Evolutionary conservation across 2,113 vertebrate species (phyloP).

Genomic region (Pipra filicauda): DNA sequence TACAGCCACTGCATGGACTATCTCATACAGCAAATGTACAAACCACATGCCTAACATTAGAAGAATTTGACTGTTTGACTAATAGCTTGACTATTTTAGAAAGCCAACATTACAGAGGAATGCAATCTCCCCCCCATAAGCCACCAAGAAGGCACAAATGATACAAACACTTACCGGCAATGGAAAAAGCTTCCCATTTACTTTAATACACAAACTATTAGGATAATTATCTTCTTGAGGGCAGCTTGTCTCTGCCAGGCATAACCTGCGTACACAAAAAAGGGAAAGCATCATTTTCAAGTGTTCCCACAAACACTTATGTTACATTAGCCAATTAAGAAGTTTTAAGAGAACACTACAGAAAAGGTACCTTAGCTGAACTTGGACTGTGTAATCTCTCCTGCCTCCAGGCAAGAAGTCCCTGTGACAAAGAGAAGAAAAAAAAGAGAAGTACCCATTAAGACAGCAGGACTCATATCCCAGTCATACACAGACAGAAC

Average conservation of each 20-base stretch:
- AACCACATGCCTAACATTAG: neutral
- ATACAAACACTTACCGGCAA: conserved; percentile 83
- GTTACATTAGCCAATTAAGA: neutral
- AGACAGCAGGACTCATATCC: neutral
- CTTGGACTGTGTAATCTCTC: conserved; percentile 96
- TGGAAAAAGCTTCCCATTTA: conserved; percentile 95
- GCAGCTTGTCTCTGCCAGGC: conserved; percentile 96
- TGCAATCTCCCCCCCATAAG: neutral
- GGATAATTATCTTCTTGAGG: conserved; percentile 97
- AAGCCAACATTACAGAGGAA: neutral
- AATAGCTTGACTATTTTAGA: neutral
- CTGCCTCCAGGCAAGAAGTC: conserved; percentile 94
- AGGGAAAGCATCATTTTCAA: neutral
- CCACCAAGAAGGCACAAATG: neutral
- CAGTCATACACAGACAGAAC: neutral
- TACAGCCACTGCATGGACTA: too few relatives aligned
- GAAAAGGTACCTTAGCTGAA: conserved; percentile 86
- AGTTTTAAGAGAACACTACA: neutral
- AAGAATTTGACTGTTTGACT: neutral
- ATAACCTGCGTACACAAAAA: conserved; percentile 80
- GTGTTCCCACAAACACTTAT: neutral
- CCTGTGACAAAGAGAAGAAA: conserved; percentile 68
- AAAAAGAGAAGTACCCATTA: neutral
- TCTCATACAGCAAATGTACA: neutral
- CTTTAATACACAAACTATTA: conserved; percentile 95